A percentile compares a stretch with the other conserved stretches of the same genome.
Evolutionary conservation across 2,113 vertebrate genomes (phyloP).

Genomic region (Rousettus leschenaultii): DNA sequence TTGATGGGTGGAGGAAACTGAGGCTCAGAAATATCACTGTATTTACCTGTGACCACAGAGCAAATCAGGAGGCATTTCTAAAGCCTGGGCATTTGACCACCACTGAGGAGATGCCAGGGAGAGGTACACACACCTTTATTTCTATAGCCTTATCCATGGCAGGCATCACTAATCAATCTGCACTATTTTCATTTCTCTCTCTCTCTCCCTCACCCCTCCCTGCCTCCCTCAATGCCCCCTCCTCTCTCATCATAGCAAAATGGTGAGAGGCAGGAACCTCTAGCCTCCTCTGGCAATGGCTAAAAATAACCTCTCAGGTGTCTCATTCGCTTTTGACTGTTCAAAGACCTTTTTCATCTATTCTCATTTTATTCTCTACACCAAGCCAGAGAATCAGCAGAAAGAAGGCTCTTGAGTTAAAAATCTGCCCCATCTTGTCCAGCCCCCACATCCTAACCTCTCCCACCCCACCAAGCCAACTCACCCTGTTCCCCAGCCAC

Average conservation of each 20-base stretch:
- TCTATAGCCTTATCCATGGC: background rate
- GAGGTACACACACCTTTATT: background rate
- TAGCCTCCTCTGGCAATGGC: constrained; percentile 29
- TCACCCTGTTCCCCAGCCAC: constrained; percentile 80
- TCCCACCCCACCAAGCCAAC: constrained; percentile 24
- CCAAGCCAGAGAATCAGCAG: constrained; percentile 29
- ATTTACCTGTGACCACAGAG: background rate
- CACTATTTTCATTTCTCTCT: background rate
- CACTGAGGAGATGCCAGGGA: background rate
- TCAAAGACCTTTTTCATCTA: constrained; percentile 69
- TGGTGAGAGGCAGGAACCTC: constrained; percentile 49
- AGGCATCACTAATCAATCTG: constrained; percentile 44
- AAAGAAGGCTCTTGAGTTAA: constrained; percentile 17
- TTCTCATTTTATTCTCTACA: constrained; percentile 48
- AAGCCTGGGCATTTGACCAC: background rate
- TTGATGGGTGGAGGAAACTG: background rate
- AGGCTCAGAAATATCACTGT: background rate
- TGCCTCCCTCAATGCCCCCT: background rate
- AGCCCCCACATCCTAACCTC: background rate
- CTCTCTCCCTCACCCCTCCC: background rate
- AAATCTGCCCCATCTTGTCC: background rate
- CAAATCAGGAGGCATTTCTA: background rate
- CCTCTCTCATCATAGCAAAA: constrained; percentile 51
- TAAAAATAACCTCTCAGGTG: constrained; percentile 73
- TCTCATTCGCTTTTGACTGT: constrained; percentile 50